Percentiles rank a stretch among this genome's conserved stretches.
Conservation (phyloP, 1,140 invertebrate species). For the Zaprionus tsacasi region DNA sequence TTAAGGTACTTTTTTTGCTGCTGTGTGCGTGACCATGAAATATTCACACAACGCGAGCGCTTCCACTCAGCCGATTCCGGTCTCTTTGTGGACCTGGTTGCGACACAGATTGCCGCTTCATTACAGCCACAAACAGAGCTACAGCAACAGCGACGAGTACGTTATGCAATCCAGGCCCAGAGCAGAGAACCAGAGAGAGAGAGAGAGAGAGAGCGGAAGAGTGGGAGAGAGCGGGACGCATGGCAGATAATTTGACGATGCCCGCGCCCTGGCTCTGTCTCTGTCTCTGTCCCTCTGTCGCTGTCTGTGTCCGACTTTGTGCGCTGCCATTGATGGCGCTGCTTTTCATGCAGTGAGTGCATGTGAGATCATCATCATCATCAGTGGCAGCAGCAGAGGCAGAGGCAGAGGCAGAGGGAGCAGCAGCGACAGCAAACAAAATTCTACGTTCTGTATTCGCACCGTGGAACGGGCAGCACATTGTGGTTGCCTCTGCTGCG, state of each 20-base stretch:
- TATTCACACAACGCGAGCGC: slow-evolving; percentile 66
- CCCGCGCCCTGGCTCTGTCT: slow-evolving; percentile 19
- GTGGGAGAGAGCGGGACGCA: not conserved
- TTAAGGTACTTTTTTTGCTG: not conserved
- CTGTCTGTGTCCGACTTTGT: slow-evolving; percentile 10
- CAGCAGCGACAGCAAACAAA: slow-evolving; percentile 33
- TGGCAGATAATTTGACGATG: slow-evolving; percentile 46
- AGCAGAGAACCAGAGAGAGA: not conserved
- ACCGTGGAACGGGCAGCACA: slow-evolving; percentile 60
- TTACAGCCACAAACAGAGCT: slow-evolving; percentile 46
- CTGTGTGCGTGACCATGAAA: slow-evolving; percentile 78
- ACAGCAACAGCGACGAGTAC: not conserved
- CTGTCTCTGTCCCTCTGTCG: slow-evolving; percentile 11
- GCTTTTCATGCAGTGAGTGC: slow-evolving; percentile 75
- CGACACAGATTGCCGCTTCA: slow-evolving; percentile 79
- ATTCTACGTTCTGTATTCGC: slow-evolving; percentile 76
- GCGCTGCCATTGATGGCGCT: slow-evolving; percentile 40
- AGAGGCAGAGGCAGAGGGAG: not conserved
- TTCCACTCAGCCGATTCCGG: slow-evolving; percentile 52
- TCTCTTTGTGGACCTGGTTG: slow-evolving; percentile 63
- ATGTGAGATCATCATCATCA: slow-evolving; percentile 71
- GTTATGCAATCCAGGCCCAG: slow-evolving; percentile 50
- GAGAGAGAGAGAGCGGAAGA: not conserved
- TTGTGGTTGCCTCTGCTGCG: slow-evolving; percentile 38
- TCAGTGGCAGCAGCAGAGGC: not conserved